Conservation (phyloP, 1,140 invertebrate genomes). For the Aphis craccivora region DNA sequence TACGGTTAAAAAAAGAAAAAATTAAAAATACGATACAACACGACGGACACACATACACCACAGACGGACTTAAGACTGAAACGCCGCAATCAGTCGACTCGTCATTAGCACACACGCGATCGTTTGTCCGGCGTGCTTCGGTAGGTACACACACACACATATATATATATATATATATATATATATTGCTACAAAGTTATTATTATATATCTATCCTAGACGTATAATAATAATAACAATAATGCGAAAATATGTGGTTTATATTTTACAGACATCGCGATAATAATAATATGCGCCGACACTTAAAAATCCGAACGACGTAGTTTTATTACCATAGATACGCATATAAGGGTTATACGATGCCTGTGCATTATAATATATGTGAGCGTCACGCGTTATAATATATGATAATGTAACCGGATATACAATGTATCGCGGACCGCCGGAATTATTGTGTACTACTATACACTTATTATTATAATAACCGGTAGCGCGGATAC, state of each 20-base stretch:
- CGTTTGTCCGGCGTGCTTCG: not conserved
- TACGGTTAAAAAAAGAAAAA: not conserved
- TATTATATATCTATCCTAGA: not conserved
- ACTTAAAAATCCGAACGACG: not conserved
- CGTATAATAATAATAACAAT: not conserved
- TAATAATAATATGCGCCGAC: not conserved
- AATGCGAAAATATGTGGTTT: not conserved
- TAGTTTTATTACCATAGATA: not conserved
- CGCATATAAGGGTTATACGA: not conserved
- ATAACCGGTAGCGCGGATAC: not conserved
- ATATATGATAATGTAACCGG: not conserved
- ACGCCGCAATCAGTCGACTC: not conserved
- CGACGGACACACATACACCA: not conserved
- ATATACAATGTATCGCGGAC: not conserved
- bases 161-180: too few relatives aligned
- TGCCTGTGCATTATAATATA: not conserved
- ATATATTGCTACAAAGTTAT: not conserved
- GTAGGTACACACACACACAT: too few relatives aligned
- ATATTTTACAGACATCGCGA: not conserved
- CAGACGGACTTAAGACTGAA: not conserved
- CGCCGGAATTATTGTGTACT: not conserved
- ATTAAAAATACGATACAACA: too few relatives aligned
- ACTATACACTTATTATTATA: not conserved
- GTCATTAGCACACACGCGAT: not conserved
- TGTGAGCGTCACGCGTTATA: not conserved